Conservation (phyloP, 2,888 invertebrate species). For the Crocallis elinguaria region DNA sequence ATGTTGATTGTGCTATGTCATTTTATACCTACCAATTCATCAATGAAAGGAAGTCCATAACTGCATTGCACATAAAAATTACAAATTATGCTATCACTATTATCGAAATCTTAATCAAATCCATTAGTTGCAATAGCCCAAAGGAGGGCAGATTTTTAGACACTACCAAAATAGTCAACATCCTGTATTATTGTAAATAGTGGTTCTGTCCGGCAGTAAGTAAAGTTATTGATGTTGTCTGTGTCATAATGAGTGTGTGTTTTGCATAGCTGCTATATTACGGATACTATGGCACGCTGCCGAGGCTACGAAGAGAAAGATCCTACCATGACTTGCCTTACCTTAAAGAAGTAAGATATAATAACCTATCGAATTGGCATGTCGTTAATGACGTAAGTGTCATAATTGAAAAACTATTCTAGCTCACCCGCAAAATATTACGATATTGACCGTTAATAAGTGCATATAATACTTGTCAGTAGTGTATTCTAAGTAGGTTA, state of each 20-base stretch:
- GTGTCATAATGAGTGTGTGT: conserved; percentile 54
- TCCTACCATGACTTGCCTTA: conserved; percentile 91
- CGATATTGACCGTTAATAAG: conserved; percentile 12
- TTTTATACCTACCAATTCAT: conserved; percentile 11
- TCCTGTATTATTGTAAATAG: conserved; percentile 15
- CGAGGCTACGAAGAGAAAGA: conserved; percentile 90
- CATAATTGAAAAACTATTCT: conserved; percentile 17
- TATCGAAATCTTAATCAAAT: conserved; percentile 19
- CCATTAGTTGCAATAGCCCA: not conserved
- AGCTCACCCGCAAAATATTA: conserved; percentile 19
- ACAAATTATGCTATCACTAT: conserved; percentile 1
- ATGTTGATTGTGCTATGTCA: conserved; percentile 22
- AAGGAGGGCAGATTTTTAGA: conserved; percentile 4
- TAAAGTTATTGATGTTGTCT: conserved; percentile 23
- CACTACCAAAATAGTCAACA: conserved; percentile 6
- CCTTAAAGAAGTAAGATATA: conserved; percentile 90
- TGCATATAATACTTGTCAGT: conserved; percentile 9
- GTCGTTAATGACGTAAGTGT: conserved; percentile 42
- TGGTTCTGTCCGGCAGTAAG: conserved; percentile 10
- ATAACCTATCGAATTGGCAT: conserved; percentile 58
- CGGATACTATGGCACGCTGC: conserved; percentile 88
- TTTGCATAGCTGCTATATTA: conserved; percentile 88
- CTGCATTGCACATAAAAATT: not conserved
- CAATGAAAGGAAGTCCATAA: conserved; percentile 18
- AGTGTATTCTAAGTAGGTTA: conserved; percentile 17